A percentile compares a stretch with the other conserved stretches of the same genome.
These are phyloP conservation scores for Erebia epiphron DNA, from an alignment of 2,888 invertebrate species.

Conservation along the genomic window DNA sequence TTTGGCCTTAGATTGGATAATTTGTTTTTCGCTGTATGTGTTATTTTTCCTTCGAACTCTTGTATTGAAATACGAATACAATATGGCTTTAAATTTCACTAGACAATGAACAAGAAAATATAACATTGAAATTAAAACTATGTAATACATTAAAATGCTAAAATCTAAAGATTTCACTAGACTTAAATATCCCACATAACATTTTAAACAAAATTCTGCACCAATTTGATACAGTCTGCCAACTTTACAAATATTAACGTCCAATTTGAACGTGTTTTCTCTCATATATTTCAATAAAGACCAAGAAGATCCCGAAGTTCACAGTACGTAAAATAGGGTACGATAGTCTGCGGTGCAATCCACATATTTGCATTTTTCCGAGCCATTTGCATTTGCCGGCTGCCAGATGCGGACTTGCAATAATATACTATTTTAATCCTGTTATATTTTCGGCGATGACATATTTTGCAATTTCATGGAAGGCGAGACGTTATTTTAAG, in stretches of 20 bases:
- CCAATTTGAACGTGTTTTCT: slow-evolving; percentile 18
- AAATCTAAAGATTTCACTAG: no score
- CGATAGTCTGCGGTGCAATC: slow-evolving; percentile 54
- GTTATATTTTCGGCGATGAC: slow-evolving; percentile 29
- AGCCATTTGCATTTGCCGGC: slow-evolving; percentile 53
- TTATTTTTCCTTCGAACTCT: no score
- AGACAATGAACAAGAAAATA: not conserved
- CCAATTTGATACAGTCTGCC: slow-evolving; percentile 1
- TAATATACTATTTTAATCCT: slow-evolving; percentile 37
- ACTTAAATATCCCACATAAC: no score
- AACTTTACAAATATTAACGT: slow-evolving; percentile 22
- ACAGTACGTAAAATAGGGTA: slow-evolving; percentile 38
- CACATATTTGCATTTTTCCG: slow-evolving; percentile 71
- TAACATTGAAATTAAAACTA: no score
- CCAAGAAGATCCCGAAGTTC: slow-evolving; percentile 22
- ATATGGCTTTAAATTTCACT: not conserved
- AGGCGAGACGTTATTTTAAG: not conserved
- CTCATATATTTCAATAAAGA: slow-evolving; percentile 23
- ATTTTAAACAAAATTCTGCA: slow-evolving; percentile 1
- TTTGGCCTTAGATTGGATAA: no score
- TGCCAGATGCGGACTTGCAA: slow-evolving; percentile 35
- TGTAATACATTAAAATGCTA: no score
- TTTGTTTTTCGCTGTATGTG: no score
- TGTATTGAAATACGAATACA: no score
- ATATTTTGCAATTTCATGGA: slow-evolving; percentile 24